Base-by-base conservation (phyloP, 2,113 vertebrate genomes). In the Cyanistes caeruleus region DNA sequence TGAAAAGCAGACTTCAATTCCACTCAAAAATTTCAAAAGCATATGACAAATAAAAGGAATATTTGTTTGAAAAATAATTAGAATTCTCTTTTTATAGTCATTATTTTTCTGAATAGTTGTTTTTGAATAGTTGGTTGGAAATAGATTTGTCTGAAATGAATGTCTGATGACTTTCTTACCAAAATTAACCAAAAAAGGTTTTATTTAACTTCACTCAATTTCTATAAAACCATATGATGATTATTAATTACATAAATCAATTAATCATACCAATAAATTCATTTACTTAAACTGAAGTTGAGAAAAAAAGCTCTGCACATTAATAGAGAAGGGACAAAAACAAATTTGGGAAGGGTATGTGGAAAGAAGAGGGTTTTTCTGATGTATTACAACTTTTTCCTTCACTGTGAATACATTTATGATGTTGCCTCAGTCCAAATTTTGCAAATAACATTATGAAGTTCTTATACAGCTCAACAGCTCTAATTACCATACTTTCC, bases 331-430 rank as follows among this genome's bases (percentile, higher is more conserved):
- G 15, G 19, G 35, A 68, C 9, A 48, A 67, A 78, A 84, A 25
- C 0, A 48, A 44, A 64, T 14, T n/a, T 4, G 2, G 8, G 39
- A 33, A 16, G 6, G 2, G 2, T 1, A 1, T 2, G 13, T 55
- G 17, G 22, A 53, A 87, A 30, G 4, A 46, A 3, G 4, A 4
- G 41, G 6, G 2, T n/a, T 80, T 89, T 88, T 64, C 35, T 52
- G 67, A 5, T 58, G 35, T 64, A 80, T 7, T 52, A 4, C 6
- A 84, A 39, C 2, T 6, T 80, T 88, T 75, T 86, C 64, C 15
- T 37, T 91, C n/a, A 39, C 13, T 44, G 2, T 69, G 21, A 60
- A 17, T 60, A n/a, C 1, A 51, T 6, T 77, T 81, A 39, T 59
- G 27, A 43, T 35, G 17, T 37, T 63, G 5, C 2, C 13, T 87